These are phyloP conservation scores for Catalaphyllia jardinei DNA, from an alignment of 64 coral and sea anemone species.

Conservation along the genomic window DNA sequence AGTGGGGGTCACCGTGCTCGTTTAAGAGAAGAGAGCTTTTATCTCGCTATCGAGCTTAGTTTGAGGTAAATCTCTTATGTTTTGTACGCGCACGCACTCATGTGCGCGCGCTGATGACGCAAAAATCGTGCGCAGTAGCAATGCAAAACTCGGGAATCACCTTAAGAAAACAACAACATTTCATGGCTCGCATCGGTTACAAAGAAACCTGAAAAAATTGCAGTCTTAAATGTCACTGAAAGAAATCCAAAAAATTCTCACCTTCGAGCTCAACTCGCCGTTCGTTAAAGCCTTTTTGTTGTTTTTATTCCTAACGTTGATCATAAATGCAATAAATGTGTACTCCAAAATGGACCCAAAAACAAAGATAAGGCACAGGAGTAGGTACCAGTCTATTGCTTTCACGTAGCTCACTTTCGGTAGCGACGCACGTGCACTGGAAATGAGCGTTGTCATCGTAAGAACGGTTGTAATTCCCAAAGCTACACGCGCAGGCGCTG, in stretches of 20 bases:
- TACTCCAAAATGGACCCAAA: slow-evolving; percentile 97
- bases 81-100: no score
- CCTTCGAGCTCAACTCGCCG: slow-evolving; percentile 6
- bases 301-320: slow-evolving; percentile 39
- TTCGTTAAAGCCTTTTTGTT: slow-evolving; percentile 5
- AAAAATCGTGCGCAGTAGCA: no score
- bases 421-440: slow-evolving; percentile 74
- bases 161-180: no score
- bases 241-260: not conserved
- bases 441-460: slow-evolving; percentile 95
- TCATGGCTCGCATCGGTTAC: no score
- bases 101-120: no score
- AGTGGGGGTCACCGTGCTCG: no score
- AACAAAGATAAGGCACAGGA: slow-evolving; percentile 88
- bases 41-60: no score
- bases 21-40: no score
- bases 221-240: not conserved
- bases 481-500: slow-evolving; percentile 90
- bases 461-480: slow-evolving; percentile 96
- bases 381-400: slow-evolving; percentile 95
- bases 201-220: no score
- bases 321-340: slow-evolving; percentile 76
- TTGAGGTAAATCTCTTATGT: no score
- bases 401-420: slow-evolving; percentile 99
- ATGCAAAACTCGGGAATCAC: no score